Conservation (phyloP, 1,140 invertebrate species). For the Lordiphosa mommai region DNA sequence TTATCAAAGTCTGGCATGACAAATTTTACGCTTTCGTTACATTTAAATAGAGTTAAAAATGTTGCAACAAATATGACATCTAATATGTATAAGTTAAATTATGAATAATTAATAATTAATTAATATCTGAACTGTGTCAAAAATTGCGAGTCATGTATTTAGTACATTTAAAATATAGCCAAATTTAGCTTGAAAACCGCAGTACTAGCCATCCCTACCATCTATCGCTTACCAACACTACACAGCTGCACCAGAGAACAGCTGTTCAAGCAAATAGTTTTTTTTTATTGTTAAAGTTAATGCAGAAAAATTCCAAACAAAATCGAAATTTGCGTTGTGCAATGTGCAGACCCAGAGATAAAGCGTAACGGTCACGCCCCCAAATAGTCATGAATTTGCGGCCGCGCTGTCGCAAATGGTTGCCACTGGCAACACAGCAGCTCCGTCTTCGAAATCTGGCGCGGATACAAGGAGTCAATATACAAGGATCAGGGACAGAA, state of each 20-base stretch:
- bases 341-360: constrained; percentile 22
- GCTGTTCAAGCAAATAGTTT: constrained; percentile 39
- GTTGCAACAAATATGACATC: no score
- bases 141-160: no score
- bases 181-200: not conserved
- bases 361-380: constrained; percentile 33
- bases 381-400: constrained; percentile 81
- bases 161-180: no score
- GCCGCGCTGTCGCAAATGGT: constrained; percentile 84
- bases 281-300: constrained; percentile 39
- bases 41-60: no score
- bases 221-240: constrained; percentile 15
- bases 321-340: constrained; percentile 9
- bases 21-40: no score
- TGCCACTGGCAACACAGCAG: constrained; percentile 84
- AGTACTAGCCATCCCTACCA: not conserved
- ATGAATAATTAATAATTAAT: no score
- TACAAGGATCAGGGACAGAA: constrained; percentile 47
- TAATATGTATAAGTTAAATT: no score
- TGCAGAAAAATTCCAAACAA: constrained; percentile 34
- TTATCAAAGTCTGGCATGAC: no score
- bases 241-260: constrained; percentile 24
- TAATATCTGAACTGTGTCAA: no score
- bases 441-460: constrained; percentile 87
- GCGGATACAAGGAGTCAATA: constrained; percentile 85